Evolutionary conservation across 2,888 invertebrate species (phyloP).

Genomic region (Hypsopygia costalis): DNA sequence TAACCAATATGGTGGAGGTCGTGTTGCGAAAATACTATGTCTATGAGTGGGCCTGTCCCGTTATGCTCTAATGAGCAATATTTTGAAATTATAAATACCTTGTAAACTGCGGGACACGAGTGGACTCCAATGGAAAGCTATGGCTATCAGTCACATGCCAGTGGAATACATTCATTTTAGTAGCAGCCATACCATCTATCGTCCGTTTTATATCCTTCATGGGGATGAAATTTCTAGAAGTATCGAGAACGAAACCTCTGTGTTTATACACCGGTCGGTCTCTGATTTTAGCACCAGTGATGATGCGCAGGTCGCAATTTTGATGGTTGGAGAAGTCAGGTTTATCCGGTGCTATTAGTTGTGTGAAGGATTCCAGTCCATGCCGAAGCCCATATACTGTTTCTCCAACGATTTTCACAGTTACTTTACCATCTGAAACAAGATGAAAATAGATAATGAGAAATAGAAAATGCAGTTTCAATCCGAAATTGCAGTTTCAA

Average conservation of each 20-base stretch:
- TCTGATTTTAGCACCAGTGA: slow-evolving; percentile 82
- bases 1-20: too few species aligned
- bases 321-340: neutral
- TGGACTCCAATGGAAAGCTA: slow-evolving; percentile 92
- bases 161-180: slow-evolving; percentile 95
- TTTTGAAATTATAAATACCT: too few species aligned
- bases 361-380: slow-evolving; percentile 87
- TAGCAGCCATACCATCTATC: slow-evolving; percentile 91
- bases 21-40: too few species aligned
- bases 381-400: slow-evolving; percentile 88
- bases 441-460: neutral
- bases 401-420: slow-evolving; percentile 76
- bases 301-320: slow-evolving; percentile 79
- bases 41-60: too few species aligned
- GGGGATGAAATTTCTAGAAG: slow-evolving; percentile 92
- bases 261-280: slow-evolving; percentile 92
- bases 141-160: slow-evolving; percentile 96
- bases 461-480: too few species aligned
- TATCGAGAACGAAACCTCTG: slow-evolving; percentile 93
- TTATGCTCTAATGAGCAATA: too few species aligned
- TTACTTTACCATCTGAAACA: slow-evolving; percentile 64
- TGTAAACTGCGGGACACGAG: slow-evolving; percentile 87
- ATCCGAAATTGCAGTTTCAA: too few species aligned
- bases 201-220: slow-evolving; percentile 84
- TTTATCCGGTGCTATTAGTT: slow-evolving; percentile 61